Percentiles rank a stretch among this genome's conserved stretches.
These are phyloP conservation scores for Strigamia transsilvanica DNA, from an alignment of 2,888 invertebrate genomes.

Conservation along the genomic window DNA sequence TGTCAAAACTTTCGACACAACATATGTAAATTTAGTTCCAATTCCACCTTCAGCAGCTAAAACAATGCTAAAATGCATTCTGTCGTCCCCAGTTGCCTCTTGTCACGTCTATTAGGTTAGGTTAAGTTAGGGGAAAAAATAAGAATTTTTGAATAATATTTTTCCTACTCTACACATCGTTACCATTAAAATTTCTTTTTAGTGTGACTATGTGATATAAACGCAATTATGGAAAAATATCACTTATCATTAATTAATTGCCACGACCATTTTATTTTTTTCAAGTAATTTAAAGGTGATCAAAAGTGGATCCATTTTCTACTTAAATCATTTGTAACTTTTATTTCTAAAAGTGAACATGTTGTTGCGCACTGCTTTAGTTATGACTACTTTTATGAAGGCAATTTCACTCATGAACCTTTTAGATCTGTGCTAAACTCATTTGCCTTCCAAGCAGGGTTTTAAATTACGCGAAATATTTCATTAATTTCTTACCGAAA, in stretches of 20 bases:
- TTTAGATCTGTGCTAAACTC: conserved; percentile 6
- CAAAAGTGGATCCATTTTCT: neutral
- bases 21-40: too few relatives aligned
- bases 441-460: conserved; percentile 23
- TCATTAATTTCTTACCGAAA: too few relatives aligned
- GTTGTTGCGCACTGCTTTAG: conserved; percentile 34
- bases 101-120: too few relatives aligned
- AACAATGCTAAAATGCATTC: too few relatives aligned
- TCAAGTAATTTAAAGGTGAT: conserved; percentile 13
- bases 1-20: too few relatives aligned
- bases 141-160: too few relatives aligned
- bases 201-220: conserved; percentile 37
- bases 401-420: conserved; percentile 50
- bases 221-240: conserved; percentile 41
- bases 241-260: conserved; percentile 31
- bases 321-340: neutral
- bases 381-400: conserved; percentile 24
- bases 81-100: too few relatives aligned
- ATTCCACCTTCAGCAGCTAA: too few relatives aligned
- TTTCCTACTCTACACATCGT: too few relatives aligned
- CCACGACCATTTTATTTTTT: conserved; percentile 18
- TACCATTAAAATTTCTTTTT: too few relatives aligned
- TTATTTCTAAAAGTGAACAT: conserved; percentile 9
- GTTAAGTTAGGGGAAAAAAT: too few relatives aligned
- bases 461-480: too few relatives aligned